Percentiles rank a stretch among this genome's conserved stretches.
Evolutionary conservation across 2,888 invertebrate species (phyloP).

Genomic region (Scrobipalpa costella): DNA sequence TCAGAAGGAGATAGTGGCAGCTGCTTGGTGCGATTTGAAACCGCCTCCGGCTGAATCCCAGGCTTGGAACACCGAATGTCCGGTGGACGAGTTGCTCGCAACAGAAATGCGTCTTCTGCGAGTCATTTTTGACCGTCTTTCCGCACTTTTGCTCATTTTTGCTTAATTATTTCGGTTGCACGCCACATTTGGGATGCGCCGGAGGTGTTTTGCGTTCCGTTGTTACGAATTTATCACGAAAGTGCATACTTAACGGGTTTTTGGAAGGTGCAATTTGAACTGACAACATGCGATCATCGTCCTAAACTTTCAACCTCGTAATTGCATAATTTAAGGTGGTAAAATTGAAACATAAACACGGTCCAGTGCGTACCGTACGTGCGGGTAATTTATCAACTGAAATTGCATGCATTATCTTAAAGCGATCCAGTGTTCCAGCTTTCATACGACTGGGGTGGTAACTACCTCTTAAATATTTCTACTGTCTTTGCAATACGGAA

Average conservation of each 20-base stretch:
- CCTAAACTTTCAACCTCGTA: slow-evolving; percentile 21
- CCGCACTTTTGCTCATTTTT: slow-evolving; percentile 28
- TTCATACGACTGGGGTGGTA: background rate
- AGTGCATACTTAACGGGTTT: slow-evolving; percentile 29
- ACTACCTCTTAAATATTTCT: no score
- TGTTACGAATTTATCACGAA: slow-evolving; percentile 37
- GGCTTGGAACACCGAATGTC: slow-evolving; percentile 17
- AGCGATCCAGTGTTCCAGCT: background rate
- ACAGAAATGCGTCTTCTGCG: background rate
- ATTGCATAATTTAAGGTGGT: slow-evolving; percentile 13
- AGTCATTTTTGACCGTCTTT: slow-evolving; percentile 28
- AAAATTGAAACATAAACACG: slow-evolving; percentile 13
- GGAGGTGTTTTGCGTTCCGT: slow-evolving; percentile 30
- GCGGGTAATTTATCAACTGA: background rate
- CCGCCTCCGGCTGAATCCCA: slow-evolving; percentile 25
- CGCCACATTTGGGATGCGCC: slow-evolving; percentile 41
- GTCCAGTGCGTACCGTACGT: background rate
- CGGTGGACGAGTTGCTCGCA: background rate
- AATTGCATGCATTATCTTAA: slow-evolving; percentile 4
- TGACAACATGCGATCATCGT: slow-evolving; percentile 24
- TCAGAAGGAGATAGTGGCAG: slow-evolving; percentile 47
- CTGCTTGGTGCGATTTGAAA: slow-evolving; percentile 23
- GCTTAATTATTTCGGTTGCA: slow-evolving; percentile 41
- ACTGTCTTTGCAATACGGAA: no score
- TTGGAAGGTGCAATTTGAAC: slow-evolving; percentile 21